Evolutionary conservation across 2,797 vertebrate species (phyloP).

Genomic region (Cheirogaleus major): DNA sequence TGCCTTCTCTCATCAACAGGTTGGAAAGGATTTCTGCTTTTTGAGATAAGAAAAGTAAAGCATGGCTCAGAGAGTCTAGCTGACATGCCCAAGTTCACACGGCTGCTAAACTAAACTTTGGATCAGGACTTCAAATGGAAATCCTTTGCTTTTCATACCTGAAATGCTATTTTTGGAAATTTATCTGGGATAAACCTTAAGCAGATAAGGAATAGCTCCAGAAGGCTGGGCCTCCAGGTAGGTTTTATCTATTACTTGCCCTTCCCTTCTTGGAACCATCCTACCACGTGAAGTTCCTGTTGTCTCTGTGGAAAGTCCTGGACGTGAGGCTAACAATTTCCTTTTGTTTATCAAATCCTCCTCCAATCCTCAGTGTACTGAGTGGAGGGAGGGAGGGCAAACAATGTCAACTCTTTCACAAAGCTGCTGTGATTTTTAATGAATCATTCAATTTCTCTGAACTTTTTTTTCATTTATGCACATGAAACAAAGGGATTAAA

Average conservation of each 20-base stretch:
- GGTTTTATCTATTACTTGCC: too few relatives aligned
- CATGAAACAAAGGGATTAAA: not conserved
- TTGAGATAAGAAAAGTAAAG: not conserved
- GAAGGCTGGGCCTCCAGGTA: not conserved
- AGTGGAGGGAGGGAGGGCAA: accelerated
- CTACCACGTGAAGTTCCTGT: too few relatives aligned
- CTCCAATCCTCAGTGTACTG: too few relatives aligned
- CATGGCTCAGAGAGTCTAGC: not conserved
- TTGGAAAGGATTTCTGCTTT: not conserved
- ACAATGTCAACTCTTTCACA: not conserved
- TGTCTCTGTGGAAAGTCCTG: not conserved
- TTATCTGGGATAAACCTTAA: not conserved
- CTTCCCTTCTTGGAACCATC: not conserved
- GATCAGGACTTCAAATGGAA: not conserved
- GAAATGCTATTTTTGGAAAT: not conserved
- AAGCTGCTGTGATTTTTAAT: not conserved
- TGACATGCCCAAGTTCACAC: not conserved
- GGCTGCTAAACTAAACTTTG: not conserved
- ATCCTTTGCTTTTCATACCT: not conserved
- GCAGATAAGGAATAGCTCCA: not conserved
- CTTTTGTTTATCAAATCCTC: not conserved
- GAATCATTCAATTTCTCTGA: not conserved
- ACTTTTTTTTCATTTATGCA: not conserved
- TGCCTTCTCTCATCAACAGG: not conserved
- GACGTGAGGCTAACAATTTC: not conserved